A percentile compares a stretch with the other conserved stretches of the same genome.
Conservation (phyloP, 2,797 vertebrate genomes). For the Cyclopterus lumpus region DNA sequence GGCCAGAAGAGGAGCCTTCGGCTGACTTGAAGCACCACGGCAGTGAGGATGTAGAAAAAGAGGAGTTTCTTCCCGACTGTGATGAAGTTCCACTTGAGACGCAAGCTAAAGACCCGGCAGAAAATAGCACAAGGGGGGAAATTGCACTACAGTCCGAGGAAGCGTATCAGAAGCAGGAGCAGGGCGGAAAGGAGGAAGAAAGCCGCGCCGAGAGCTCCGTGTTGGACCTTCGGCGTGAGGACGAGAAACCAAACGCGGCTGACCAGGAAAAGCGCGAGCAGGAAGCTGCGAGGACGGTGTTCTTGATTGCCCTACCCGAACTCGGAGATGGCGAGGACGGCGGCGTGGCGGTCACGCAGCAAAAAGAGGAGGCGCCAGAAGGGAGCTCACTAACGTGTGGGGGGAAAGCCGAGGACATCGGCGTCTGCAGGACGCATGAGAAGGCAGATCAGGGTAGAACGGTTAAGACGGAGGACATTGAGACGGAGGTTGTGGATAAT, state of each 20-base stretch:
- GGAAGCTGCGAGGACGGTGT: background rate
- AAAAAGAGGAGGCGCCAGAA: background rate
- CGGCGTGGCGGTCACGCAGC: background rate
- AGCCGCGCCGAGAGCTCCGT: background rate
- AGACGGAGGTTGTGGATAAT: slow-evolving; percentile 32
- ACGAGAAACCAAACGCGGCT: background rate
- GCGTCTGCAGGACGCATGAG: background rate
- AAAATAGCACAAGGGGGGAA: background rate
- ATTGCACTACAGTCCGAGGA: background rate
- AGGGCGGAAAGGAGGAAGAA: background rate
- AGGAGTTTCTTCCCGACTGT: background rate
- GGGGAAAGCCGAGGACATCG: slow-evolving; percentile 20
- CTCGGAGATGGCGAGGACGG: background rate
- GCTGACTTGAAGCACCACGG: slow-evolving; percentile 15
- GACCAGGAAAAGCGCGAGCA: slow-evolving; percentile 1
- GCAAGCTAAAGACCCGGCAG: background rate
- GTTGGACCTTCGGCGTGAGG: background rate
- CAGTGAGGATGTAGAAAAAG: slow-evolving; percentile 19
- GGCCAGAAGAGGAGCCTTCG: background rate
- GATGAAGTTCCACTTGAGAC: slow-evolving; percentile 10
- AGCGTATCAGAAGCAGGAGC: background rate
- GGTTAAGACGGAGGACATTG: slow-evolving; percentile 1
- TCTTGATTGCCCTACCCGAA: background rate
- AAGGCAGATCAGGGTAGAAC: slow-evolving; percentile 36
- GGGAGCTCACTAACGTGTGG: background rate